Evolutionary conservation across 2,797 vertebrate genomes (phyloP).

Genomic region (Clarias pachynema): DNA sequence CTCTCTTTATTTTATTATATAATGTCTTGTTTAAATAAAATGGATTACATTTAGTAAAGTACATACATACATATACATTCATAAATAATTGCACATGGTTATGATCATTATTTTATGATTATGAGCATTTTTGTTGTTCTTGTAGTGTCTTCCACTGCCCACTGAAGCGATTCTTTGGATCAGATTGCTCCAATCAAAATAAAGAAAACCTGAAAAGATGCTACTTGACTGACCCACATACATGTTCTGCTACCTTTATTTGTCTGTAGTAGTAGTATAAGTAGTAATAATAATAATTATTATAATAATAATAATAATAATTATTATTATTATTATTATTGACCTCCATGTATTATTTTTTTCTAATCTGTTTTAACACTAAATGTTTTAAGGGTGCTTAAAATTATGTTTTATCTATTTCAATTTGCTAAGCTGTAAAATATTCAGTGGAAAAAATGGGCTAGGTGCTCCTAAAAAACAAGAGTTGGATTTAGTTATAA

Average conservation of each 20-base stretch:
- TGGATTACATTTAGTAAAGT: not conserved
- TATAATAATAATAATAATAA: no score
- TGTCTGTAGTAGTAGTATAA: not conserved
- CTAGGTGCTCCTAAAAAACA: not conserved
- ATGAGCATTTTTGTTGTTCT: not conserved
- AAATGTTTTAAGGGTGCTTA: slow-evolving; percentile 3
- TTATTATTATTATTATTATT: slow-evolving; percentile 10
- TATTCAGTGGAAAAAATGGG: slow-evolving; percentile 17
- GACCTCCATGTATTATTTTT: not conserved
- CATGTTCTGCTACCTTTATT: slow-evolving; percentile 56
- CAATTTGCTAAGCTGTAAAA: slow-evolving; percentile 29
- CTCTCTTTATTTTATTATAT: not conserved
- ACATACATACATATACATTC: no score
- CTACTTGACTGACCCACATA: slow-evolving; percentile 49
- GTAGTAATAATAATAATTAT: not conserved
- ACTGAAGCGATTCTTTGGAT: slow-evolving; percentile 20
- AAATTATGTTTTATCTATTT: slow-evolving; percentile 11
- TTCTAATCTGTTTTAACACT: slow-evolving; percentile 15
- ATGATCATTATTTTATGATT: not conserved
- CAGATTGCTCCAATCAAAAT: slow-evolving; percentile 41
- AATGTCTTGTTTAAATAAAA: not conserved
- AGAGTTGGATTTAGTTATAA: not conserved
- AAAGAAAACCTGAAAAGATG: slow-evolving; percentile 24
- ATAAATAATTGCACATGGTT: not conserved
- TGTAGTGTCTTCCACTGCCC: slow-evolving; percentile 40